Evolutionary conservation across 1,140 invertebrate species (phyloP).

Genomic region (Pararge aegeria): DNA sequence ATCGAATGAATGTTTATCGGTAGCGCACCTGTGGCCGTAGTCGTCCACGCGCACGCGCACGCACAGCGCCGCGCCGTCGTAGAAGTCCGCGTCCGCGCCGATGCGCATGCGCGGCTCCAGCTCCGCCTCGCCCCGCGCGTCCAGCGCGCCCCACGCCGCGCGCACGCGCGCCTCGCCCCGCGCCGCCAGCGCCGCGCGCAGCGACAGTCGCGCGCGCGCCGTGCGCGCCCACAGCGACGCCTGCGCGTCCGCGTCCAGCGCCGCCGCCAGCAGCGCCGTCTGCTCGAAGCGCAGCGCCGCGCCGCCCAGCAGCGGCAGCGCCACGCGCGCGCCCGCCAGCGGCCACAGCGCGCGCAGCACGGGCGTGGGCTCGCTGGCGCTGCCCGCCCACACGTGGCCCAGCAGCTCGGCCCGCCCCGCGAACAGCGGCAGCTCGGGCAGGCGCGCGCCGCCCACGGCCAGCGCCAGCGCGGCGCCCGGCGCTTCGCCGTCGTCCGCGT

Average conservation of each 20-base stretch:
- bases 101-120: constrained; percentile 39
- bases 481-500: constrained; percentile 13
- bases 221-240: constrained; percentile 50
- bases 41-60: constrained; percentile 33
- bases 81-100: constrained; percentile 46
- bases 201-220: constrained; percentile 32
- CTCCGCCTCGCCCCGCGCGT: constrained; percentile 8
- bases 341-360: constrained; percentile 40
- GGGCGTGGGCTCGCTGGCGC: constrained; percentile 46
- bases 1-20: no score
- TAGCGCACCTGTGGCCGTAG: constrained; percentile 12
- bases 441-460: constrained; percentile 34
- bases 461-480: constrained; percentile 39
- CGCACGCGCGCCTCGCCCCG: constrained; percentile 19
- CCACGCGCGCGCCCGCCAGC: constrained; percentile 1
- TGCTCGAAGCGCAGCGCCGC: constrained; percentile 24
- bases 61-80: constrained; percentile 40
- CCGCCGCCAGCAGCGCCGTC: constrained; percentile 29
- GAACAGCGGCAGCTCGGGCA: constrained; percentile 41
- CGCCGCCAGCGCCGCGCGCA: constrained; percentile 35
- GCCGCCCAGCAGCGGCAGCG: constrained; percentile 34
- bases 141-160: constrained; percentile 19
- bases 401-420: constrained; percentile 43
- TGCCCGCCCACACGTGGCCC: constrained; percentile 54
- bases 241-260: constrained; percentile 41